Evolutionary conservation across 1,140 invertebrate species (phyloP), one percentile per base, ranked within the genome.

Genomic region (Adelges cooleyi): DNA sequence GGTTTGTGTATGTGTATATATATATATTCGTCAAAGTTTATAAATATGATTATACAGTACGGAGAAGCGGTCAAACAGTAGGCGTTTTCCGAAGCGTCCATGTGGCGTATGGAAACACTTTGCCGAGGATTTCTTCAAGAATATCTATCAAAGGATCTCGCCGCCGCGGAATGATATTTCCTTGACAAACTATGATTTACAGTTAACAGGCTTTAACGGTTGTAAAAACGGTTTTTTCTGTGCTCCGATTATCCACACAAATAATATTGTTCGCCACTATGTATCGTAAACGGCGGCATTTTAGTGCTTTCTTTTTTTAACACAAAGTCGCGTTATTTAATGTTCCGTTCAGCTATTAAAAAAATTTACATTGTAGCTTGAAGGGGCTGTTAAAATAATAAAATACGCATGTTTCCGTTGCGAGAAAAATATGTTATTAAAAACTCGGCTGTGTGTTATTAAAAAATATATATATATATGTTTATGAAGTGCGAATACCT

Each of bases 251-350:
- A 62, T 62, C 46, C 56, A 33, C 18, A 29, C 42, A 62, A 62
- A 62, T 62, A 62, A 62, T 48, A 48, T 48, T 62, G 56, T 62
- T 62, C 13, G 42, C 40, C 11, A 40, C 56, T 10, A 46, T 44
- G 20, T 20, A 5, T 48, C 42, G 42, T 62, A 27, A 62, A 62
- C 56, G 42, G 17, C 18, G 42, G 40, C 56, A 15, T 48, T 62
- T 62, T 62, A 62, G 40, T 62, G 25, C 18, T 62, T 62, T 62
- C 42, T 62, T 62, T 62, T 62, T 62, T 29, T 48, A 62, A 48
- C 56, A 46, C 56, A 62, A 48, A 62, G 56, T 62, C 56, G 17
- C 56, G 46, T 46, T 4, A 33, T 62, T 62, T 62, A 48, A 62
- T 62, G 56, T 62, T 23, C 54, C 42, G 40, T 59, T 29, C 18